Evolutionary conservation across 2,113 vertebrate species (phyloP).

Genomic region (Lepus europaeus): DNA sequence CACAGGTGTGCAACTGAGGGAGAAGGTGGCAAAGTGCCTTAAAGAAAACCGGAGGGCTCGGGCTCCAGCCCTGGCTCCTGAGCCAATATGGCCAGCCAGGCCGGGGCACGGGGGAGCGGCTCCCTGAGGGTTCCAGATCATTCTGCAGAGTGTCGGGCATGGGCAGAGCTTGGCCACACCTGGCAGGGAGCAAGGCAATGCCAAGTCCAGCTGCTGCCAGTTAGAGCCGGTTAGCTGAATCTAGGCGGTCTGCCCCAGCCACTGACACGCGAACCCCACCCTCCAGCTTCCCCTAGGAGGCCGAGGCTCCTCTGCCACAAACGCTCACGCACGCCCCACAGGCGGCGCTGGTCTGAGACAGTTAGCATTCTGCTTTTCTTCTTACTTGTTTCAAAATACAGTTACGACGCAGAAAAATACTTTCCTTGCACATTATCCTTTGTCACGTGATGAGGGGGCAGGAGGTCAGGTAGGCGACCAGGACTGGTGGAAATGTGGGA

Average conservation of each 20-base stretch:
- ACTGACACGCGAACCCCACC: not conserved
- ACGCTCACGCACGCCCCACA: conserved; percentile 77
- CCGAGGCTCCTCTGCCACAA: conserved; percentile 77
- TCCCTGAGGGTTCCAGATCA: conserved; percentile 37
- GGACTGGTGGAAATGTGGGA: conserved; percentile 53
- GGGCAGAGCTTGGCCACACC: conserved; percentile 52
- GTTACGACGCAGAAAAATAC: conserved; percentile 89
- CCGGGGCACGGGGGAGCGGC: not conserved
- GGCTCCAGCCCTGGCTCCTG: conserved; percentile 68
- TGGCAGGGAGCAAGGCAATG: conserved; percentile 33
- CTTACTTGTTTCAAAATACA: conserved; percentile 86
- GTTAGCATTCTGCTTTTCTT: conserved; percentile 68
- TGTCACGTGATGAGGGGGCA: conserved; percentile 50
- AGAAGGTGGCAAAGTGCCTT: conserved; percentile 80
- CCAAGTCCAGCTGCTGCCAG: conserved; percentile 17
- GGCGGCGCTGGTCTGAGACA: conserved; percentile 83
- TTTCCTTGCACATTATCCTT: conserved; percentile 73
- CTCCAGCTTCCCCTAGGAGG: conserved; percentile 69
- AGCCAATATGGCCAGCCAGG: conserved; percentile 74
- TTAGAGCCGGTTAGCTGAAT: not conserved
- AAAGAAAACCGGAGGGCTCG: conserved; percentile 85
- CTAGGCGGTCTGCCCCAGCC: too few species aligned
- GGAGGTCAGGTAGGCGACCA: not conserved
- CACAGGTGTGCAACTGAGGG: conserved; percentile 86
- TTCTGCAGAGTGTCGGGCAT: not conserved